Conservation (phyloP, 2,888 invertebrate genomes). For the Philonicus albiceps region DNA sequence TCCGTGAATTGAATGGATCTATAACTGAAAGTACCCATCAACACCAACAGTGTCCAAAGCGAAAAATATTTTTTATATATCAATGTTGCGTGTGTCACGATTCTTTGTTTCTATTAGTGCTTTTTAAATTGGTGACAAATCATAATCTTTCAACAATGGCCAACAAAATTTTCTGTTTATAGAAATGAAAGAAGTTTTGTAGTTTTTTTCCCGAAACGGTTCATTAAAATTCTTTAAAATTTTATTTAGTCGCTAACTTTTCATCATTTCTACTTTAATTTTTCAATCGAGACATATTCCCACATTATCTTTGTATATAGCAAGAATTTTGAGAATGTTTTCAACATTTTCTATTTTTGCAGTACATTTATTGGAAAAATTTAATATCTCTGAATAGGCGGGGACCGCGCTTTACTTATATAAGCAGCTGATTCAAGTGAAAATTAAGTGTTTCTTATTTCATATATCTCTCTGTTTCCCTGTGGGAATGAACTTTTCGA, state of each 20-base stretch:
- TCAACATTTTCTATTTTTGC: neutral
- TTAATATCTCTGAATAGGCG: neutral
- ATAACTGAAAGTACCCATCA: neutral
- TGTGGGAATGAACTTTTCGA: neutral
- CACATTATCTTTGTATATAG: neutral
- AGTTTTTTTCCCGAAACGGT: neutral
- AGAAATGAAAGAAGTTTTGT: neutral
- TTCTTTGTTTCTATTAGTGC: neutral
- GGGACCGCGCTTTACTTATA: neutral
- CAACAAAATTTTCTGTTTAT: neutral
- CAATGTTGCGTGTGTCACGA: neutral
- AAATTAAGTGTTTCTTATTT: neutral
- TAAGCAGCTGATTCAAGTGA: neutral
- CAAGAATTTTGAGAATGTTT: neutral
- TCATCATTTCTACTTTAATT: neutral
- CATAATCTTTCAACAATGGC: neutral
- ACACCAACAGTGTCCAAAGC: neutral
- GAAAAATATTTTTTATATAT: constrained; percentile 22
- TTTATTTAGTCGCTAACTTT: neutral
- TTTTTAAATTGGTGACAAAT: neutral
- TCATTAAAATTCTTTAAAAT: neutral
- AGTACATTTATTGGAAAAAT: neutral
- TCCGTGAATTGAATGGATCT: neutral
- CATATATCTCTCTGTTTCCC: neutral
- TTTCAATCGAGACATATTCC: neutral